A percentile compares a stretch with the other conserved stretches of the same genome.
These are phyloP conservation scores for Anoplius nigerrimus DNA, from an alignment of 2,888 invertebrate genomes.

Conservation along the genomic window DNA sequence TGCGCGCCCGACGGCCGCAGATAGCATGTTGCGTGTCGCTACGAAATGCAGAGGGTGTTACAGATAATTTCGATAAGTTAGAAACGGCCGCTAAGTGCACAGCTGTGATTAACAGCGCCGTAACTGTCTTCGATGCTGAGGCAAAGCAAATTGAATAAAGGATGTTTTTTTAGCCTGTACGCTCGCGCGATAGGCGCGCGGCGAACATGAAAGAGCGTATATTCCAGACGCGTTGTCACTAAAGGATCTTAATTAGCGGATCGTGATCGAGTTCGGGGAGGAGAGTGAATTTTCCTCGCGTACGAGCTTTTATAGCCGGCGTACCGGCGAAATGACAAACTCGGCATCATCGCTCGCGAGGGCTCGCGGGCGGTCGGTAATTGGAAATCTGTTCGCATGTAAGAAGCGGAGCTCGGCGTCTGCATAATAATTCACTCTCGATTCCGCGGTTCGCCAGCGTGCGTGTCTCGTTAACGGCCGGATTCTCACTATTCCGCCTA, in stretches of 20 bases:
- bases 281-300: neutral
- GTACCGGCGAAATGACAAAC: slow-evolving; percentile 1
- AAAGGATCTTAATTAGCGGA: neutral
- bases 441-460: slow-evolving; percentile 9
- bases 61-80: too few relatives aligned
- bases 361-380: slow-evolving; percentile 15
- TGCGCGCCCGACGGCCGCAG: too few relatives aligned
- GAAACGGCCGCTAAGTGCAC: too few relatives aligned
- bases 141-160: neutral
- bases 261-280: neutral
- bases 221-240: too few relatives aligned
- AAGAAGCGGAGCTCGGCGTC: slow-evolving; percentile 6
- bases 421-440: slow-evolving; percentile 26
- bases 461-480: slow-evolving; percentile 5
- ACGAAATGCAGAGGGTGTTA: too few relatives aligned
- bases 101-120: neutral
- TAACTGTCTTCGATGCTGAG: neutral
- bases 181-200: too few relatives aligned
- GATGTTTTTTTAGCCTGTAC: too few relatives aligned
- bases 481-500: slow-evolving; percentile 36
- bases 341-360: neutral
- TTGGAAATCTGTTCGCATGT: slow-evolving; percentile 16
- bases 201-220: too few relatives aligned
- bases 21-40: too few relatives aligned
- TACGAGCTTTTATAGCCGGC: neutral